Conservation (phyloP, 2,113 vertebrate genomes). For the Oceanodroma tethys region DNA sequence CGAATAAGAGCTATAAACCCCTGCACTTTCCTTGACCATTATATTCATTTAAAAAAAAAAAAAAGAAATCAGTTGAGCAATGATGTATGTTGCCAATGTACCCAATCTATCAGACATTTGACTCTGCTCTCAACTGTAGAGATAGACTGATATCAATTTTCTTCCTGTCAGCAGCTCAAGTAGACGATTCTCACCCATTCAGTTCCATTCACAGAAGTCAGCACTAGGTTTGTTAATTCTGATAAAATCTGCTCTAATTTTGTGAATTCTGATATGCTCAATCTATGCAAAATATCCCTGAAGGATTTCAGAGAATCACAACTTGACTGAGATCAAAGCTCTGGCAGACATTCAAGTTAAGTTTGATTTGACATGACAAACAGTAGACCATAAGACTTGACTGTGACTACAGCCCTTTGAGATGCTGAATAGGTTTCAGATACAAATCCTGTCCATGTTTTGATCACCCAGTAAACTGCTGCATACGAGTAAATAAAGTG, state of each 20-base stretch:
- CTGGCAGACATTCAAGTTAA: neutral
- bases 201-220: neutral
- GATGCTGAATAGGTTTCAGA: neutral
- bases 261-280: neutral
- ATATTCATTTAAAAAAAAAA: neutral
- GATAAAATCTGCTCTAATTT: slow-evolving; percentile 37
- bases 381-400: neutral
- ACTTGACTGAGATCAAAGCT: slow-evolving; percentile 16
- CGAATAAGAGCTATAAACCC: slow-evolving; percentile 36
- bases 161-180: neutral
- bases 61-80: neutral
- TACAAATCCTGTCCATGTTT: neutral
- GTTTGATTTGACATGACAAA: slow-evolving; percentile 27
- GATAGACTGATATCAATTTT: neutral
- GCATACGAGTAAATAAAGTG: neutral
- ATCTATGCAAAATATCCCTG: neutral
- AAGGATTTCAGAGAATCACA: neutral
- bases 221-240: neutral
- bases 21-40: slow-evolving; percentile 15
- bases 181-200: neutral
- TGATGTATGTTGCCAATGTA: neutral
- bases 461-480: neutral
- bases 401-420: neutral
- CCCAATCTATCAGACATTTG: slow-evolving; percentile 4
- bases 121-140: neutral